Conservation (phyloP, 2,113 vertebrate species). For the Hydrochoerus hydrochaeris region DNA sequence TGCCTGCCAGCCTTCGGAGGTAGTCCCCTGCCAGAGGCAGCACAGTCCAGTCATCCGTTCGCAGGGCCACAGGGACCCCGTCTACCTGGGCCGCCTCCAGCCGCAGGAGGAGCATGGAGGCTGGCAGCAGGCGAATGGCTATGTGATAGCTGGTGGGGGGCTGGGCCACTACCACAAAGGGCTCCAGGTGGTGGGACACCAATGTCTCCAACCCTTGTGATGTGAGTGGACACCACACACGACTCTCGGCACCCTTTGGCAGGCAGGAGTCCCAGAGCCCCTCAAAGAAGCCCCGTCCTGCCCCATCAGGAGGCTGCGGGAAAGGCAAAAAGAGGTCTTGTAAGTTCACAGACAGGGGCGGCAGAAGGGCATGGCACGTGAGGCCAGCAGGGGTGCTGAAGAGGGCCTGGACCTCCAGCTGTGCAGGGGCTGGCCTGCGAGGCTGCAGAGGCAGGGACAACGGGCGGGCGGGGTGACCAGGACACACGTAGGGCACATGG, state of each 20-base stretch:
- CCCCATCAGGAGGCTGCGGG: neutral
- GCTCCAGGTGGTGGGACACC: constrained; percentile 85
- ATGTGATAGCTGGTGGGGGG: constrained; percentile 80
- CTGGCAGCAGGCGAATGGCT: constrained; percentile 88
- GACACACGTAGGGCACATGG: constrained; percentile 87
- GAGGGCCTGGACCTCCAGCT: constrained; percentile 85
- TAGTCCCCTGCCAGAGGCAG: constrained; percentile 87
- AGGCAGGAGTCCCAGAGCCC: constrained; percentile 86
- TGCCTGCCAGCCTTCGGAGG: constrained; percentile 76
- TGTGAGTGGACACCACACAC: constrained; percentile 88
- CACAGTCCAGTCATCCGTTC: constrained; percentile 90
- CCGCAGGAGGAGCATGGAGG: constrained; percentile 87
- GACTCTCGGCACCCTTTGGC: constrained; percentile 80
- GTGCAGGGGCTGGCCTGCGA: constrained; percentile 84
- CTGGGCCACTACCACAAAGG: constrained; percentile 84
- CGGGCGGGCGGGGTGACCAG: constrained; percentile 71
- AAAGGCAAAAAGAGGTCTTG: constrained; percentile 88
- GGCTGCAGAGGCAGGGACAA: constrained; percentile 88
- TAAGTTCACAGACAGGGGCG: constrained; percentile 87
- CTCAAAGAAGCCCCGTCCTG: constrained; percentile 83
- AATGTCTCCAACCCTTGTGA: constrained; percentile 78
- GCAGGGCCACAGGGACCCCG: constrained; percentile 85
- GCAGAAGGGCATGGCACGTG: constrained; percentile 86
- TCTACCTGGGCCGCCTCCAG: constrained; percentile 81
- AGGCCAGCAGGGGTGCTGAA: constrained; percentile 88